These are phyloP conservation scores for Orchesella cincta DNA, from an alignment of 1,140 invertebrate genomes.

Conservation along the genomic window DNA sequence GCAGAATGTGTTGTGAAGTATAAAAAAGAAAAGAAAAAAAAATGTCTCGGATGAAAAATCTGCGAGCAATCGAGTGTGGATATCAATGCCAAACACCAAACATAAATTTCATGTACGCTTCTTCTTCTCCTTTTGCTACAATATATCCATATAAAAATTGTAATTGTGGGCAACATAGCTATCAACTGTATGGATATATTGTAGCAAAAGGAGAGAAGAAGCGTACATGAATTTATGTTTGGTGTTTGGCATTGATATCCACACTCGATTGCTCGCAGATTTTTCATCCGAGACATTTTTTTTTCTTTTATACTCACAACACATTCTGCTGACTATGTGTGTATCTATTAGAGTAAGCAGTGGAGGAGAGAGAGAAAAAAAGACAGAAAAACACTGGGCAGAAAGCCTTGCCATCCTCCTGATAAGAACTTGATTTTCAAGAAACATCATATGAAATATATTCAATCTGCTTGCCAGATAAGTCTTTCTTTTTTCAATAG, in stretches of 20 bases:
- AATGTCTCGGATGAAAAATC: conserved; percentile 52
- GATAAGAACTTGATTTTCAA: conserved; percentile 51
- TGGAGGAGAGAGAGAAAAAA: conserved; percentile 17
- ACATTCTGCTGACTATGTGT: not conserved
- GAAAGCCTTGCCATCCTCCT: conserved; percentile 49
- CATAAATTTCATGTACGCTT: conserved; percentile 50
- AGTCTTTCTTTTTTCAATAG: conserved; percentile 44
- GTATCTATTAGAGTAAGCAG: not conserved
- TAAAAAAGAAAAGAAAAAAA: conserved; percentile 33
- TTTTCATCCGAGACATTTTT: conserved; percentile 52
- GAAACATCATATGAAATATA: conserved; percentile 52
- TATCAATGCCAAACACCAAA: conserved; percentile 52
- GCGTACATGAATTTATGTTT: conserved; percentile 51
- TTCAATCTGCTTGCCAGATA: conserved; percentile 50
- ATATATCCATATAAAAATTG: no score
- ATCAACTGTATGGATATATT: no score
- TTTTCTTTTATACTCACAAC: conserved; percentile 4
- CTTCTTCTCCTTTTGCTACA: no score
- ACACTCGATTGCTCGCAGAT: conserved; percentile 52
- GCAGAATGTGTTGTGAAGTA: not conserved
- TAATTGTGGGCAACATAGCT: no score
- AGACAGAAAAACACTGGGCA: conserved; percentile 51
- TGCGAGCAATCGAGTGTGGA: conserved; percentile 52
- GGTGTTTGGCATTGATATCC: conserved; percentile 51
- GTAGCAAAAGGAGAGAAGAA: no score